phyloP scores from a whole-genome alignment of 2,888 invertebrate species.

The Drosophila subsilvestris region DNA sequence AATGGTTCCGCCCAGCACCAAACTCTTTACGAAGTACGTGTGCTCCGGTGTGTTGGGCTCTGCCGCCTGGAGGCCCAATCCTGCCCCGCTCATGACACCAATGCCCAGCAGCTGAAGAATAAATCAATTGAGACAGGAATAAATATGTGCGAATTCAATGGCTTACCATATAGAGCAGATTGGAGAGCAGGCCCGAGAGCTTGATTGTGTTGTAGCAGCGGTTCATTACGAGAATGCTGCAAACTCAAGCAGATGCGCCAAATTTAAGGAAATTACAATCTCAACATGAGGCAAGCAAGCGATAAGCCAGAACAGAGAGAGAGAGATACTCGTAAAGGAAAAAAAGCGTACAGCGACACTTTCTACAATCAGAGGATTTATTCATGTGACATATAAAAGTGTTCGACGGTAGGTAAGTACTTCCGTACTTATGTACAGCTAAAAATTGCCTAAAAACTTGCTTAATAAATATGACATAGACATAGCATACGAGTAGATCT shows the following conservation, averaged over 20 bases:
- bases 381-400: slow-evolving; percentile 52
- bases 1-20: slow-evolving; percentile 73
- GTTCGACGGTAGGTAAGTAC: slow-evolving; percentile 51
- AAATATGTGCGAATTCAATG: background rate
- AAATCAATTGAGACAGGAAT: background rate
- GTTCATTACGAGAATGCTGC: slow-evolving; percentile 66
- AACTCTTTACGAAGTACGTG: slow-evolving; percentile 76
- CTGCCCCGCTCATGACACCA: slow-evolving; percentile 67
- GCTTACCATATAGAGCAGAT: slow-evolving; percentile 76
- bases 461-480: slow-evolving; percentile 75
- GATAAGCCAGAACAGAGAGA: slow-evolving; percentile 51
- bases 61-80: slow-evolving; percentile 68
- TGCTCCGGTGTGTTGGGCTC: slow-evolving; percentile 78
- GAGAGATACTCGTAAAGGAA: background rate
- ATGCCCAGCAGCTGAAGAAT: slow-evolving; percentile 68
- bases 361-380: slow-evolving; percentile 39
- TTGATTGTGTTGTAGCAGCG: slow-evolving; percentile 73
- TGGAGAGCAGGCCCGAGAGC: slow-evolving; percentile 73
- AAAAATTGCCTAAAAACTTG: slow-evolving; percentile 61
- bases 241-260: slow-evolving; percentile 35
- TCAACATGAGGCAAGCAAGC: slow-evolving; percentile 20
- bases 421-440: slow-evolving; percentile 28
- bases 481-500: slow-evolving; percentile 30
- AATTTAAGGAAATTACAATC: slow-evolving; percentile 57
- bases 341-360: slow-evolving; percentile 25